phyloP scores from a whole-genome alignment of 2,888 invertebrate genomes.

The Chloroclysta siterata region DNA sequence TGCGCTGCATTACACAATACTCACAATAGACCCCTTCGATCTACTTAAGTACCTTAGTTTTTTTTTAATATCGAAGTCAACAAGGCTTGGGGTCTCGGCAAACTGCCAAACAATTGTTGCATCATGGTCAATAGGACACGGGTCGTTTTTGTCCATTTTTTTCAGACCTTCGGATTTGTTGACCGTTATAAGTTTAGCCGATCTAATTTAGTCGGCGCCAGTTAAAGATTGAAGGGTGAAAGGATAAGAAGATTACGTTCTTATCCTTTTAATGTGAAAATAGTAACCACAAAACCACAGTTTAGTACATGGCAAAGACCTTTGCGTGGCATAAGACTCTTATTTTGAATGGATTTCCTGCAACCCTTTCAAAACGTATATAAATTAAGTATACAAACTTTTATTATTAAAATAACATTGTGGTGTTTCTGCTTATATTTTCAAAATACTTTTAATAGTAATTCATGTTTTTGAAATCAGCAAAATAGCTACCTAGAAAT shows the following conservation, averaged over 20 bases:
- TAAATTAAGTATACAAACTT: not conserved
- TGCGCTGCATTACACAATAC: slow-evolving; percentile 82
- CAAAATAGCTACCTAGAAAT: too few relatives aligned
- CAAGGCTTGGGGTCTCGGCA: slow-evolving; percentile 78
- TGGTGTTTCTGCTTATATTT: too few relatives aligned
- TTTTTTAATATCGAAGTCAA: slow-evolving; percentile 78
- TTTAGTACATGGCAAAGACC: not conserved
- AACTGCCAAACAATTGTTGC: slow-evolving; percentile 83
- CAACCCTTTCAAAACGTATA: slow-evolving; percentile 3
- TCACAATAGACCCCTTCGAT: slow-evolving; percentile 79
- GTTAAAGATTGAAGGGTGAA: slow-evolving; percentile 56
- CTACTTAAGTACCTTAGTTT: slow-evolving; percentile 71
- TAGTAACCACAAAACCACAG: slow-evolving; percentile 13
- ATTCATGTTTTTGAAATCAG: too few relatives aligned
- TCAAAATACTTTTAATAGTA: too few relatives aligned
- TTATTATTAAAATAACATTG: too few relatives aligned
- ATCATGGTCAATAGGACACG: slow-evolving; percentile 81
- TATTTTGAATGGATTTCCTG: not conserved
- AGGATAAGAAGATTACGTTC: slow-evolving; percentile 56
- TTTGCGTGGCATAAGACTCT: not conserved
- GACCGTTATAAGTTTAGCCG: slow-evolving; percentile 64
- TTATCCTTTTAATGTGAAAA: slow-evolving; percentile 30
- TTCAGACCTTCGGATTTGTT: slow-evolving; percentile 44
- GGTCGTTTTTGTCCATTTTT: slow-evolving; percentile 69
- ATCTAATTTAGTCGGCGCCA: slow-evolving; percentile 61